Conservation (phyloP, 2,888 invertebrate species). For the Molorchus minor region DNA sequence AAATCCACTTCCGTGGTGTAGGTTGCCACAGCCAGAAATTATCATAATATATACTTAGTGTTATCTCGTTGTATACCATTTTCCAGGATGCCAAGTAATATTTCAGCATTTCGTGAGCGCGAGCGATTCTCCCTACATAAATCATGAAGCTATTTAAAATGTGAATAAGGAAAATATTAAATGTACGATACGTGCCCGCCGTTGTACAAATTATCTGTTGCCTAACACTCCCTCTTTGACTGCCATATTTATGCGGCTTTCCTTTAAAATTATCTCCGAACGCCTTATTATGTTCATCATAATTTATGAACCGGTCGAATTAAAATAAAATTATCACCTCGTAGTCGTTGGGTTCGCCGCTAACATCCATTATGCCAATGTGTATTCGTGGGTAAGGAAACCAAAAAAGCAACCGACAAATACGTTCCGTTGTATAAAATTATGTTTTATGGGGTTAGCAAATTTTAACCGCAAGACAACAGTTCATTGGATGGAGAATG, state of each 20-base stretch:
- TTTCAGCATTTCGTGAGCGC: constrained; percentile 8
- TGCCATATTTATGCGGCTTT: constrained; percentile 18
- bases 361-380: constrained; percentile 13
- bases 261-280: constrained; percentile 14
- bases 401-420: too few species aligned
- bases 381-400: not conserved
- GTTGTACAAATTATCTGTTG: constrained; percentile 24
- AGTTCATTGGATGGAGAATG: too few species aligned
- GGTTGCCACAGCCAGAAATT: too few species aligned
- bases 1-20: too few species aligned
- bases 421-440: too few species aligned
- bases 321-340: constrained; percentile 19
- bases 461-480: too few species aligned
- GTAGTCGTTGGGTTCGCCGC: constrained; percentile 1
- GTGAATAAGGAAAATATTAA: constrained; percentile 25
- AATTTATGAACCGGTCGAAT: constrained; percentile 12
- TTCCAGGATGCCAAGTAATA: constrained; percentile 15
- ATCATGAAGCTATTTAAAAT: constrained; percentile 18
- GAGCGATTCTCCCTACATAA: constrained; percentile 14
- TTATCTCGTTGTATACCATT: too few species aligned
- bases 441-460: too few species aligned
- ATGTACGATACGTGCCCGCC: constrained; percentile 22
- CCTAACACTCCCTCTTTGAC: constrained; percentile 18
- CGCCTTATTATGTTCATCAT: constrained; percentile 23
- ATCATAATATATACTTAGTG: too few species aligned